A percentile compares a stretch with the other conserved stretches of the same genome.
Conservation (phyloP, 1,140 invertebrate species). For the Drosophila equinoxialis region DNA sequence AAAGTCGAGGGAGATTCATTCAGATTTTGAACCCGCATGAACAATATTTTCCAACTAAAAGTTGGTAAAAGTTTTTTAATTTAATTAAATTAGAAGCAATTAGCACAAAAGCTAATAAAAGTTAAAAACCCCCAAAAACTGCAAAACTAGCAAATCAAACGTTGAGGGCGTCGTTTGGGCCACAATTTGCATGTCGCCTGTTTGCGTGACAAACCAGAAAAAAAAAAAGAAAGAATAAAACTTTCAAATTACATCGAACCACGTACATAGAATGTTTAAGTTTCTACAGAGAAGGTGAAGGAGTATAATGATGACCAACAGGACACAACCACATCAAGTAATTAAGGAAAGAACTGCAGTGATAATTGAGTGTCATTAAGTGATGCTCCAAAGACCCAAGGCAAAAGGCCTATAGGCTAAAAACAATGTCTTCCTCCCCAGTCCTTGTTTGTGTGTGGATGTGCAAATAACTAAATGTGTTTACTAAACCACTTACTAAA, state of each 20-base stretch:
- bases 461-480: conserved; percentile 80
- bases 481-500: conserved; percentile 82
- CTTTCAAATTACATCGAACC: conserved; percentile 39
- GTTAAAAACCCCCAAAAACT: conserved; percentile 59
- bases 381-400: conserved; percentile 52
- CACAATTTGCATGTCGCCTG: not conserved
- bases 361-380: conserved; percentile 81
- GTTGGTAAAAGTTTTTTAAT: conserved; percentile 72
- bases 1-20: conserved; percentile 22
- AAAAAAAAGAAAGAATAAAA: not conserved
- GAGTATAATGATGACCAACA: too few species aligned
- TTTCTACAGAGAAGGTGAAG: not conserved
- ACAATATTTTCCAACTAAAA: conserved; percentile 78
- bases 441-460: conserved; percentile 35
- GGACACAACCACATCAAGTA: conserved; percentile 49
- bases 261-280: not conserved
- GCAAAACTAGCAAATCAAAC: conserved; percentile 47
- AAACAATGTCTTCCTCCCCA: not conserved
- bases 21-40: conserved; percentile 36
- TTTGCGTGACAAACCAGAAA: conserved; percentile 14
- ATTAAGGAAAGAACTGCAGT: conserved; percentile 65
- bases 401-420: conserved; percentile 33
- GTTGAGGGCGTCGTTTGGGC: not conserved
- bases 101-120: conserved; percentile 78
- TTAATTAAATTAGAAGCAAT: conserved; percentile 82